phyloP scores from a whole-genome alignment of 2,888 invertebrate genomes.

The Orthosia gracilis region DNA sequence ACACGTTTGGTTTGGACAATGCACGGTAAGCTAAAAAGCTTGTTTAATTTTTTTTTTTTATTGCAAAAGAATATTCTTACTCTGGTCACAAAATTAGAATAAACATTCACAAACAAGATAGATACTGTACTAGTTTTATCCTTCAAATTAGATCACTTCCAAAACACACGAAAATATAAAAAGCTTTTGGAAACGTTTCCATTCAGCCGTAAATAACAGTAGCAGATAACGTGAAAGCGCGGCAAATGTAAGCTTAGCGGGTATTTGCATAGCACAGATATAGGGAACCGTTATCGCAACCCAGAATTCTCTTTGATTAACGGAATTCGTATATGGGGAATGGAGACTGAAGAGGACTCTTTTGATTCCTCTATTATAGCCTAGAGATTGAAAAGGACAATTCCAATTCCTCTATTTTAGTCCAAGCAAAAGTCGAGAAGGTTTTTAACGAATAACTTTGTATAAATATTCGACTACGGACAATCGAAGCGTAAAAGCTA shows the following conservation, averaged over 20 bases:
- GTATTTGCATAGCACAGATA: slow-evolving; percentile 8
- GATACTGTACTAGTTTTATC: background rate
- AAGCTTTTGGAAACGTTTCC: background rate
- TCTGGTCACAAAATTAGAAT: too few relatives aligned
- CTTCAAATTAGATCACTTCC: background rate
- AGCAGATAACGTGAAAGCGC: slow-evolving; percentile 3
- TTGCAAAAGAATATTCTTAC: too few relatives aligned
- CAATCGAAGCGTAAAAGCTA: slow-evolving; percentile 13
- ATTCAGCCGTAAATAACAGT: slow-evolving; percentile 6
- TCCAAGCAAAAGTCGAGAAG: slow-evolving; percentile 18
- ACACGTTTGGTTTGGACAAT: too few relatives aligned
- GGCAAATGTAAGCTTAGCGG: background rate
- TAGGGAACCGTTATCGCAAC: background rate
- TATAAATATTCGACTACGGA: slow-evolving; percentile 33
- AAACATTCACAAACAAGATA: background rate
- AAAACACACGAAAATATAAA: background rate
- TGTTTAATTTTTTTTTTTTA: too few relatives aligned
- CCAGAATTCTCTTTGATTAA: slow-evolving; percentile 18
- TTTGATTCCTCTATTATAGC: slow-evolving; percentile 5
- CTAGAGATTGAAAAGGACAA: background rate
- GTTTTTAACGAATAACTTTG: slow-evolving; percentile 9
- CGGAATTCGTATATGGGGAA: slow-evolving; percentile 18
- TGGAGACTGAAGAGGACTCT: background rate
- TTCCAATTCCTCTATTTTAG: slow-evolving; percentile 9
- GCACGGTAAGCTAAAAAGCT: too few relatives aligned